Evolutionary conservation across 2,113 vertebrate genomes (phyloP), one percentile per base, ranked within the genome.

Genomic region (Bostrychus sinensis): DNA sequence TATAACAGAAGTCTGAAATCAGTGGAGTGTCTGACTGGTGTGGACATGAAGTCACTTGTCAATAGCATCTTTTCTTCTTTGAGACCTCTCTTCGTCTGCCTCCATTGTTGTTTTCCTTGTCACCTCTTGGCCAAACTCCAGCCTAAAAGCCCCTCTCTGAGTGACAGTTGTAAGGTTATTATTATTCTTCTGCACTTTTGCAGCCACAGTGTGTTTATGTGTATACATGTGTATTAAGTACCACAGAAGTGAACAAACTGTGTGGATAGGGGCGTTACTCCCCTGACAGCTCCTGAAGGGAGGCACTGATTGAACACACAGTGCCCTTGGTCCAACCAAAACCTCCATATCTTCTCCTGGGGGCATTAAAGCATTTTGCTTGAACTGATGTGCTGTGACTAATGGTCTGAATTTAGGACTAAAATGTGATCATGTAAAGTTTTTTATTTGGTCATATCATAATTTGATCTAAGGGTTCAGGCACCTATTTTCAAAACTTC

Each of bases 241-340:
- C 30, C 22, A 50, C 17, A 42, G 45, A 77, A 58, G 68, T 68
- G 73, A 72, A 75, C 56, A 39, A 60, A 36, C 45, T 13, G 5
- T 61, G 53, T 66, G 78, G 80, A 83, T 71, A 73, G 78, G 62
- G 78, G 50, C 69, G 56, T 59, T 53, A 43, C 61, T 82, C 74
- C 57, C 56, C 2, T 69, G 79, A 80, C 77, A 70, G 41, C 56
- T 75, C 26, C 36, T 46, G 45, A 53, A 39, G 66, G 43, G 30
- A 59, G n/a, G n/a, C n/a, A n/a, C n/a, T n/a, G 66, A 73, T 58
- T 73, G 64, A 76, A 61, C 56, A 51, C 63, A 68, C 38, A 68
- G 45, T 22, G 59, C 80, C 66, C 74, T 80, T 75, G 63, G 79
- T 54, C 46, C 36, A 66, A 50, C 51, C 7, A 14, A 77, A 75